These are phyloP conservation scores for Dicranocentrus wangi DNA, from an alignment of 2,888 invertebrate genomes.

Conservation along the genomic window DNA sequence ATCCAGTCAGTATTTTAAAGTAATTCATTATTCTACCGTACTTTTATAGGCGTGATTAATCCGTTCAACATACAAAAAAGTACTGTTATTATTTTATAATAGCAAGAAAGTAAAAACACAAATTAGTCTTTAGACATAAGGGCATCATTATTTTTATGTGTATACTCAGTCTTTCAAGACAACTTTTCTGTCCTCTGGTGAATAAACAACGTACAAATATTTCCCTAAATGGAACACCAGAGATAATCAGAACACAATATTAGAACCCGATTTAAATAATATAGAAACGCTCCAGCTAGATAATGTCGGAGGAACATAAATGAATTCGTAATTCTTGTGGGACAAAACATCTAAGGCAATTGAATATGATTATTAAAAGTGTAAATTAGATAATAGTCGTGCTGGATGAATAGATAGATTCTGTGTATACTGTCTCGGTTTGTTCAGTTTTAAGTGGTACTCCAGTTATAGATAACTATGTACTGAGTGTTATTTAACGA, in stretches of 20 bases:
- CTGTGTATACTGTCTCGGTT: constrained; percentile 55
- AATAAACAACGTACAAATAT: not conserved
- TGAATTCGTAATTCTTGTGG: not conserved
- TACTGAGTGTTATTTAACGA: not conserved
- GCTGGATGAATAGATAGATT: constrained; percentile 21
- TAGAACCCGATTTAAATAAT: constrained; percentile 44
- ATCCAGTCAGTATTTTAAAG: not conserved
- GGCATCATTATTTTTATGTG: constrained; percentile 54
- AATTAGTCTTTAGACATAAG: constrained; percentile 54
- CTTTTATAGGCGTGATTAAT: not conserved
- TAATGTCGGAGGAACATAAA: not conserved
- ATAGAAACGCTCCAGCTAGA: not conserved
- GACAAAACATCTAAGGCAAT: not conserved
- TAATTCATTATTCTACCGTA: not conserved
- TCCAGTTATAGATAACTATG: constrained; percentile 2
- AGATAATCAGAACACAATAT: constrained; percentile 50
- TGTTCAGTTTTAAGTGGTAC: constrained; percentile 41
- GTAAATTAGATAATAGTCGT: not conserved
- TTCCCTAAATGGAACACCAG: constrained; percentile 29
- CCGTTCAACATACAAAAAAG: constrained; percentile 15
- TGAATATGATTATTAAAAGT: constrained; percentile 3
- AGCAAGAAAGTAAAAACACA: constrained; percentile 39
- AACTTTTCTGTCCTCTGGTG: constrained; percentile 22
- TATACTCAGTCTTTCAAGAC: constrained; percentile 54
- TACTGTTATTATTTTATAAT: constrained; percentile 17